A percentile compares a stretch with the other conserved stretches of the same genome.
Conservation (phyloP, 2,888 invertebrate genomes). For the Dexiosoma caninum region DNA sequence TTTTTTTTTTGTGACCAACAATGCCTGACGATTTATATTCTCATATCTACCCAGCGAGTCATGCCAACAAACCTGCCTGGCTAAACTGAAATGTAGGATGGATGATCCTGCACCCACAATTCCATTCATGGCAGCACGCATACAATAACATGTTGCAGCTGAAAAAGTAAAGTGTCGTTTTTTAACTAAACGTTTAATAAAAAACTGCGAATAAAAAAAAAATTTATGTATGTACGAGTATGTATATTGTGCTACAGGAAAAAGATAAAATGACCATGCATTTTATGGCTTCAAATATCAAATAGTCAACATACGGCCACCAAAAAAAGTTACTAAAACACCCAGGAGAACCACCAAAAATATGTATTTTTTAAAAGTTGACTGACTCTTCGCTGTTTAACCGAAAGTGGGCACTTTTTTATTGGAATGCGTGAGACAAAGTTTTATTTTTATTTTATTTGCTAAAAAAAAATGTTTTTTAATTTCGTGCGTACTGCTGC, state of each 20-base stretch:
- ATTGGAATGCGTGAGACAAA: conserved; percentile 58
- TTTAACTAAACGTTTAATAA: conserved; percentile 51
- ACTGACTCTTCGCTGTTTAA: conserved; percentile 59
- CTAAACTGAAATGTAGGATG: not conserved
- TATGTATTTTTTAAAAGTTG: conserved; percentile 40
- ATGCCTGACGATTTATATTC: conserved; percentile 15
- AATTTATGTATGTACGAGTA: too few relatives aligned
- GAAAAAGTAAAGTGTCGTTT: conserved; percentile 35
- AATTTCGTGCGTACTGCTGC: conserved; percentile 56
- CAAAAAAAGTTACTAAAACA: conserved; percentile 25
- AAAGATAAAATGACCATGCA: conserved; percentile 19
- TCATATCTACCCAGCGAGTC: not conserved
- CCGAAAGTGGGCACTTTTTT: conserved; percentile 49
- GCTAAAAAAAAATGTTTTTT: conserved; percentile 31
- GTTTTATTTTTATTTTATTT: conserved; percentile 31
- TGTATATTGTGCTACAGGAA: too few relatives aligned
- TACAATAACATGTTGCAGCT: conserved; percentile 23
- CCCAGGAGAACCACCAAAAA: conserved; percentile 14
- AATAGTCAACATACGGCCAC: conserved; percentile 31
- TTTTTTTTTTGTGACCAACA: not conserved
- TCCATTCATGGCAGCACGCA: not conserved
- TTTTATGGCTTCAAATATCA: conserved; percentile 36
- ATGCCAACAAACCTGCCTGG: not conserved
- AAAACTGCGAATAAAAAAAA: conserved; percentile 13
- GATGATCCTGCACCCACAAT: conserved; percentile 44